phyloP scores from a whole-genome alignment of 2,888 invertebrate species.

The Cinara cedri region DNA sequence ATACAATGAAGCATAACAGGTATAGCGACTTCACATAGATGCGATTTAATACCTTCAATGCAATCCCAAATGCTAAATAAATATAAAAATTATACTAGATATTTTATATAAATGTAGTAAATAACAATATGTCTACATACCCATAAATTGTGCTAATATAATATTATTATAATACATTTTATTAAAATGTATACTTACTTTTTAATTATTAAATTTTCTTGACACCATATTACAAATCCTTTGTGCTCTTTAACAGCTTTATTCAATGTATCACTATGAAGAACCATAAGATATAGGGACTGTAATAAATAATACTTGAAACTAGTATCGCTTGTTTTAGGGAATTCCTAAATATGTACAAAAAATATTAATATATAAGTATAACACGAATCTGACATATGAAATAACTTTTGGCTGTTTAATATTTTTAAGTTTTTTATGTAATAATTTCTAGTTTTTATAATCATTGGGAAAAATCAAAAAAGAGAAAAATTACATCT shows the following conservation, averaged over 20 bases:
- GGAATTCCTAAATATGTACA: slow-evolving; percentile 71
- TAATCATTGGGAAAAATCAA: too few relatives aligned
- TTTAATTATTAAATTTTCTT: slow-evolving; percentile 91
- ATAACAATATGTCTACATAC: too few relatives aligned
- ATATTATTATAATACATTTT: background rate
- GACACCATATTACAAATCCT: slow-evolving; percentile 93
- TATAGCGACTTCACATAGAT: slow-evolving; percentile 90
- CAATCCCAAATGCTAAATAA: slow-evolving; percentile 84
- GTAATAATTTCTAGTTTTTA: too few relatives aligned
- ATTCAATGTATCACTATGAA: slow-evolving; percentile 92
- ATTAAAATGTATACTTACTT: slow-evolving; percentile 69
- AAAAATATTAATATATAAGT: slow-evolving; percentile 26
- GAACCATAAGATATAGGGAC: slow-evolving; percentile 85
- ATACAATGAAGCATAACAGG: slow-evolving; percentile 94
- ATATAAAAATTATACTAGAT: too few relatives aligned
- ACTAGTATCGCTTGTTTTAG: slow-evolving; percentile 84
- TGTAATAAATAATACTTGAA: slow-evolving; percentile 91
- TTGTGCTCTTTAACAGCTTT: slow-evolving; percentile 86
- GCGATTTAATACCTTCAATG: slow-evolving; percentile 89
- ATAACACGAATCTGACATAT: too few relatives aligned
- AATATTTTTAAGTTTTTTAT: too few relatives aligned
- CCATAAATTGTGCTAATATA: background rate
- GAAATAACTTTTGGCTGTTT: too few relatives aligned
- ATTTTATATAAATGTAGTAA: too few relatives aligned
- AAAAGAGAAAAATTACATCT: too few relatives aligned